These are phyloP conservation scores for Mus musculus DNA, from an alignment of 2,113 vertebrate species.

Conservation along the genomic window GRCm39 chr17:79627001-79627500, in stretches of 20 bases:
- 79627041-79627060: no score
- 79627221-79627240: no score
- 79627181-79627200: no score
- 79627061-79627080: no score
- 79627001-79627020: no score
- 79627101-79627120: no score
- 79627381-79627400: background rate
- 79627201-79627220: no score
- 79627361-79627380: background rate
- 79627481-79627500: slow-evolving; percentile 16
- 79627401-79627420: background rate
- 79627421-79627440: background rate
- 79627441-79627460: background rate
- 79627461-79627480: background rate
- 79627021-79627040: no score
- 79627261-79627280: slow-evolving; percentile 20
- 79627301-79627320: background rate
- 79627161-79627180: no score
- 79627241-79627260: background rate
- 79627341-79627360: background rate
- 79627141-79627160: no score
- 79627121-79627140: no score
- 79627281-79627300: background rate
- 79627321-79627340: background rate
- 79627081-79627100: no score